Percentiles rank a stretch among this genome's conserved stretches.
Conservation (phyloP, 2,888 invertebrate genomes). For the Leptinotarsa juncta region DNA sequence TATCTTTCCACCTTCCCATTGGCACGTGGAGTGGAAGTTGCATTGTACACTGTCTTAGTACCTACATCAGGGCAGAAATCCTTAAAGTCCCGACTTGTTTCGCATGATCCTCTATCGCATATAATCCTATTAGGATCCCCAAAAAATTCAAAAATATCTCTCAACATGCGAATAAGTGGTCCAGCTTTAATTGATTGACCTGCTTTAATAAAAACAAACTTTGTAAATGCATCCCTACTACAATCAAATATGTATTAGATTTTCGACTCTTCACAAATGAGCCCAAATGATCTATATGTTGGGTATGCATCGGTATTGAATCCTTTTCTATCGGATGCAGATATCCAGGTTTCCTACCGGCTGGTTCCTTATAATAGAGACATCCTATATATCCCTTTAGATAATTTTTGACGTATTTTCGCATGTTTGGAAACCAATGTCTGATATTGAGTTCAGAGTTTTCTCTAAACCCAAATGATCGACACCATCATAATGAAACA, state of each 20-base stretch:
- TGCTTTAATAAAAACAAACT: slow-evolving; percentile 53
- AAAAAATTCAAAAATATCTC: slow-evolving; percentile 37
- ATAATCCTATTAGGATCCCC: slow-evolving; percentile 39
- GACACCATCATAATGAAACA: slow-evolving; percentile 57
- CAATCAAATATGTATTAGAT: slow-evolving; percentile 49
- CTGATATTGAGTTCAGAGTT: slow-evolving; percentile 51
- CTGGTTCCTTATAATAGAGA: slow-evolving; percentile 55
- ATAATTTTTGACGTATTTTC: slow-evolving; percentile 58
- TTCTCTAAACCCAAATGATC: slow-evolving; percentile 59
- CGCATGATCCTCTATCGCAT: slow-evolving; percentile 40
- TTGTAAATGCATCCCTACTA: slow-evolving; percentile 54
- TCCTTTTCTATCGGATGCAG: slow-evolving; percentile 57
- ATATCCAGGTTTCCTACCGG: slow-evolving; percentile 53
- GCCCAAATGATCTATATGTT: slow-evolving; percentile 51
- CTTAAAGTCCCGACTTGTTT: slow-evolving; percentile 38
- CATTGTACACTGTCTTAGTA: slow-evolving; percentile 25
- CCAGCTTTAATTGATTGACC: slow-evolving; percentile 32
- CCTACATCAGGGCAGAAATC: slow-evolving; percentile 22
- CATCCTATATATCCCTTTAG: slow-evolving; percentile 60
- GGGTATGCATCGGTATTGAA: slow-evolving; percentile 45
- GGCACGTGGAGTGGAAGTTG: slow-evolving; percentile 40
- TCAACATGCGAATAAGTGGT: slow-evolving; percentile 31
- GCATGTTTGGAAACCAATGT: slow-evolving; percentile 58
- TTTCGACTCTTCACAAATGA: slow-evolving; percentile 40
- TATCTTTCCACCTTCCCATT: slow-evolving; percentile 44